A percentile compares a stretch with the other conserved stretches of the same genome.
phyloP scores from a whole-genome alignment of 1,140 invertebrate genomes.

The Drosophila pandora region DNA sequence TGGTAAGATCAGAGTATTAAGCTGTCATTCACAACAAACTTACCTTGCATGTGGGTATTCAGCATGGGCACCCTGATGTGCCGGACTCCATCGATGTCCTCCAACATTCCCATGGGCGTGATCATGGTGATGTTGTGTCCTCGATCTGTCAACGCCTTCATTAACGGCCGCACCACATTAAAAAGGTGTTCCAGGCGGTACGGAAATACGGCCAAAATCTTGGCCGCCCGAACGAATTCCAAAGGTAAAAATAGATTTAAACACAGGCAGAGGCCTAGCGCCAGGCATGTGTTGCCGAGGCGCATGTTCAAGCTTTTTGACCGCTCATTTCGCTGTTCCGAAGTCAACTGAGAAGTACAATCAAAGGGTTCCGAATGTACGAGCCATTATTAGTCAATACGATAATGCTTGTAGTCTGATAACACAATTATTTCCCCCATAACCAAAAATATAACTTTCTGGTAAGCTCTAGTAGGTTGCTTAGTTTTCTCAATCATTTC shows the following conservation, averaged over 20 bases:
- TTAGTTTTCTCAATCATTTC: too few relatives aligned
- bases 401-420: background rate
- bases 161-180: constrained; percentile 18
- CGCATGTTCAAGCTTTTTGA: constrained; percentile 4
- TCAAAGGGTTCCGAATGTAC: too few relatives aligned
- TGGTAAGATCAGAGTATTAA: background rate
- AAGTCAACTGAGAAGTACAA: background rate
- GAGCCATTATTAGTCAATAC: background rate
- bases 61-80: constrained; percentile 26
- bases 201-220: constrained; percentile 35
- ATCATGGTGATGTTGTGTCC: constrained; percentile 55
- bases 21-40: background rate
- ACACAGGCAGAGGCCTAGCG: background rate
- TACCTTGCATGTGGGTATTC: constrained; percentile 15
- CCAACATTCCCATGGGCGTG: constrained; percentile 1
- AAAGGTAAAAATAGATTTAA: background rate
- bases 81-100: constrained; percentile 24
- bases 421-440: background rate
- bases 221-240: background rate
- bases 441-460: background rate
- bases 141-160: constrained; percentile 13
- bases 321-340: background rate
- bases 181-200: constrained; percentile 16
- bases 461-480: too few relatives aligned
- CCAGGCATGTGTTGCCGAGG: constrained; percentile 1